Base-by-base conservation (phyloP, 2,888 invertebrate genomes). In the Apamea epomidion region DNA sequence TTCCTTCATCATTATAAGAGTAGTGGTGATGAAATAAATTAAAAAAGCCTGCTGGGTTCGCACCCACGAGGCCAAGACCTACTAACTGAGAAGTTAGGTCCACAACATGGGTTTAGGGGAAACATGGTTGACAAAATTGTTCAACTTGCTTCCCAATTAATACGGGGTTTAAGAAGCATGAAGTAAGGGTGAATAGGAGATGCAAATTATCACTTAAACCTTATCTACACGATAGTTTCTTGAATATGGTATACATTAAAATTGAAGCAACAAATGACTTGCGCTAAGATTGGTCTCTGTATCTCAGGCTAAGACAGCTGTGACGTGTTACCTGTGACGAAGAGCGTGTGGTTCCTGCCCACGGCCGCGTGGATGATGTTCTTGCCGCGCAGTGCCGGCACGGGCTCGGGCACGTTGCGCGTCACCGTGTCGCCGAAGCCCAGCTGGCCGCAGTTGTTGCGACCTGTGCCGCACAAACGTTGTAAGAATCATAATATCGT, bases 281-380 rank as follows among this genome's bases (percentile, higher is more conserved):
- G 14, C 12, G 29, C 48, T 21, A 51, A 16, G 32, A 21, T 21
- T 32, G 25, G 48, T 32, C 14, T 21, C 48, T 70, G 32, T 32
- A 2, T 32, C 25, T 32, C 7, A 21, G 21, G 21, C 8, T 51
- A 16, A 16, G 16, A 5, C 37, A 54, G 54, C 37, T 42, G 51
- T 32, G 76, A 62, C 42, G 25, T 96, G 12, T 58, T 76, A 97
- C 98, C 98, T 83, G 99, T 98, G 18, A 99, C 97, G 91, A 99
- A 98, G 6, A 99, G 97, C 0, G 99, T 98, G 94, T 99, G 99
- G 93, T 98, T 98, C 32, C 98, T 97, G 69, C 99, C 99, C 88
- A 98, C 98, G 1, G 99, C 98, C 0, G 99, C 99, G 91, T 98
- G 98, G 76, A 99, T 98, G 80, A 99, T 97, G 89, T 98, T 98